Evolutionary conservation across 2,888 invertebrate genomes (phyloP).

Genomic region (Lydus trimaculatus): DNA sequence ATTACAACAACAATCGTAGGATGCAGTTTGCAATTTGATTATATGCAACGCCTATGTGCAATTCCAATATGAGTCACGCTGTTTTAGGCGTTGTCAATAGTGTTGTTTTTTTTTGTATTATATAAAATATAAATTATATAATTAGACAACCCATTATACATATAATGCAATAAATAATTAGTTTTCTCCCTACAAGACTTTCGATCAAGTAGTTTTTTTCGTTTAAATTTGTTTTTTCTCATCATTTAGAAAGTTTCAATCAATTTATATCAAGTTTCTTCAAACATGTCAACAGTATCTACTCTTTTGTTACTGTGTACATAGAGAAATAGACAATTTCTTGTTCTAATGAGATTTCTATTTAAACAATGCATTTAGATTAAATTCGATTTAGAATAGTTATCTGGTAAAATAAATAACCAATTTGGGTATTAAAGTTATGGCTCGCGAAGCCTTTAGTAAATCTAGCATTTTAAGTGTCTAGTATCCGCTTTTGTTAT

Average conservation of each 20-base stretch:
- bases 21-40: background rate
- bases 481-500: no score
- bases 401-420: no score
- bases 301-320: no score
- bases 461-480: no score
- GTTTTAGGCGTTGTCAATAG: background rate
- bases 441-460: no score
- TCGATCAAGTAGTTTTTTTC: background rate
- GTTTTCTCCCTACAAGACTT: background rate
- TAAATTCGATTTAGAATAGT: no score
- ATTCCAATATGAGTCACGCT: background rate
- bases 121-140: no score
- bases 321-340: background rate
- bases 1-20: background rate
- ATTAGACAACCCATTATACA: slow-evolving; percentile 4
- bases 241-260: background rate
- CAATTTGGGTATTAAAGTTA: no score
- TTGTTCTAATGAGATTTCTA: background rate
- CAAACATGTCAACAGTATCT: no score
- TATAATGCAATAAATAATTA: background rate
- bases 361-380: background rate
- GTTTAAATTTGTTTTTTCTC: background rate
- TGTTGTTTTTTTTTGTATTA: no score
- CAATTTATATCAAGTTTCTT: background rate
- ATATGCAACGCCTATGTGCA: background rate